A percentile compares a stretch with the other conserved stretches of the same genome.
Conservation (phyloP, 1,140 invertebrate species). For the Tetramorium parvispinum region DNA sequence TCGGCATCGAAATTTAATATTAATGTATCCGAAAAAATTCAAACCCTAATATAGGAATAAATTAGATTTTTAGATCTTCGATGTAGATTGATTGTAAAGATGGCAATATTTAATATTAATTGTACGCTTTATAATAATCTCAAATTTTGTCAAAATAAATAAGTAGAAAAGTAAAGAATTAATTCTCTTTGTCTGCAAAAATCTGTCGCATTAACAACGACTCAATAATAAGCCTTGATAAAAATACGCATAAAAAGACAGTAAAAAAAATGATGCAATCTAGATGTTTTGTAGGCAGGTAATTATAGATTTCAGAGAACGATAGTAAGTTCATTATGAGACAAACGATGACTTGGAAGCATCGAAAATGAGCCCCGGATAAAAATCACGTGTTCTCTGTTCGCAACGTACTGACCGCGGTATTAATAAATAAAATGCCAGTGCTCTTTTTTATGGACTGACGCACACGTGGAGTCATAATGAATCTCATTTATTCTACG, state of each 20-base stretch:
- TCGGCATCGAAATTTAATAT: constrained; percentile 8
- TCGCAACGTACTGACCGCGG: constrained; percentile 16
- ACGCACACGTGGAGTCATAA: constrained; percentile 65
- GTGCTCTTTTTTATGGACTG: constrained; percentile 38
- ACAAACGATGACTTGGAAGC: constrained; percentile 29
- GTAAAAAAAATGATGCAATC: constrained; percentile 25
- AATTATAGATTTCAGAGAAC: constrained; percentile 4
- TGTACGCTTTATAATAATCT: background rate
- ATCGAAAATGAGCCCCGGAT: constrained; percentile 63
- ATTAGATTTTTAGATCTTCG: background rate
- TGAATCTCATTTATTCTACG: constrained; percentile 73
- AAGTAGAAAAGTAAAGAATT: background rate
- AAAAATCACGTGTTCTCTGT: constrained; percentile 67
- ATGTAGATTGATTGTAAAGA: background rate
- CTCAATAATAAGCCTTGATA: background rate
- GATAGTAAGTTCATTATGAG: constrained; percentile 33
- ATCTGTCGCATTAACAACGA: background rate
- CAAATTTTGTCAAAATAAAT: background rate
- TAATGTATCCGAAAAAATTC: background rate
- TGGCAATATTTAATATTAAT: background rate
- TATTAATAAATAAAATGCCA: constrained; percentile 71
- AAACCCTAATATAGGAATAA: background rate
- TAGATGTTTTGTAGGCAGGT: constrained; percentile 16
- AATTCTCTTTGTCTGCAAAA: background rate
- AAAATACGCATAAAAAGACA: background rate